A percentile compares a stretch with the other conserved stretches of the same genome.
phyloP scores from a whole-genome alignment of 35 echinoderm and acorn worm genomes.

The Apostichopus japonicus region DNA sequence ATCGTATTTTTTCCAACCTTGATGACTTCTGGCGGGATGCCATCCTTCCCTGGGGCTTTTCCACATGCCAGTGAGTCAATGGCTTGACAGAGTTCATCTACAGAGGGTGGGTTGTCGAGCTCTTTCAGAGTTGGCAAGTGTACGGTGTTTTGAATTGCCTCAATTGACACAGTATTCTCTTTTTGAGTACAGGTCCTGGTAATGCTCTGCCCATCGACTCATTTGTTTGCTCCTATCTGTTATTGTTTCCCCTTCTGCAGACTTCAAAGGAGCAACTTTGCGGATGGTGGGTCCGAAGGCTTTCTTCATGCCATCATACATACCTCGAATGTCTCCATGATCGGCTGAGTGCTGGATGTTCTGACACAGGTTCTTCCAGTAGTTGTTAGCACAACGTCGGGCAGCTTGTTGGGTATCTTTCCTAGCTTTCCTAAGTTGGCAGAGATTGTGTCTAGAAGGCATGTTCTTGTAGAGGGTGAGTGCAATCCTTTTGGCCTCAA shows the following conservation, averaged over 20 bases:
- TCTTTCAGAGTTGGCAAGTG: slow-evolving; percentile 38
- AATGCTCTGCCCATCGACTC: slow-evolving; percentile 65
- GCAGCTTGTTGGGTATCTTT: slow-evolving; percentile 42
- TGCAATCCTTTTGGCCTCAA: slow-evolving; percentile 57
- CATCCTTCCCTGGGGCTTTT: slow-evolving; percentile 56
- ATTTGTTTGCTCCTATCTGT: slow-evolving; percentile 20
- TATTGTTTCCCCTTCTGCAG: slow-evolving; percentile 28
- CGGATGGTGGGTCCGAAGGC: background rate
- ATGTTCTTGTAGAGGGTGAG: slow-evolving; percentile 17
- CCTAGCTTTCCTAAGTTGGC: slow-evolving; percentile 25
- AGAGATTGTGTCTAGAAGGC: slow-evolving; percentile 45
- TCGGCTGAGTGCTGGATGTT: slow-evolving; percentile 36
- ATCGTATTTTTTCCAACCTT: slow-evolving; percentile 47
- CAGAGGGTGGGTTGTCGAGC: slow-evolving; percentile 39
- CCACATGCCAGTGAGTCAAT: slow-evolving; percentile 52
- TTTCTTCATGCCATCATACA: slow-evolving; percentile 65
- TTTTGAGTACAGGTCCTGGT: slow-evolving; percentile 60
- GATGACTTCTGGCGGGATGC: slow-evolving; percentile 58
- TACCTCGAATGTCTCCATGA: slow-evolving; percentile 56
- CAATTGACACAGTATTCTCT: slow-evolving; percentile 39
- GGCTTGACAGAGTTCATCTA: slow-evolving; percentile 38
- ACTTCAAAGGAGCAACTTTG: slow-evolving; percentile 54
- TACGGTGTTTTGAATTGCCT: slow-evolving; percentile 11
- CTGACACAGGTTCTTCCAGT: slow-evolving; percentile 38
- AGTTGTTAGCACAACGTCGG: slow-evolving; percentile 50